Evolutionary conservation across 2,797 vertebrate species (phyloP), one percentile per base, ranked within the genome.

Genomic region (Manis javanica): DNA sequence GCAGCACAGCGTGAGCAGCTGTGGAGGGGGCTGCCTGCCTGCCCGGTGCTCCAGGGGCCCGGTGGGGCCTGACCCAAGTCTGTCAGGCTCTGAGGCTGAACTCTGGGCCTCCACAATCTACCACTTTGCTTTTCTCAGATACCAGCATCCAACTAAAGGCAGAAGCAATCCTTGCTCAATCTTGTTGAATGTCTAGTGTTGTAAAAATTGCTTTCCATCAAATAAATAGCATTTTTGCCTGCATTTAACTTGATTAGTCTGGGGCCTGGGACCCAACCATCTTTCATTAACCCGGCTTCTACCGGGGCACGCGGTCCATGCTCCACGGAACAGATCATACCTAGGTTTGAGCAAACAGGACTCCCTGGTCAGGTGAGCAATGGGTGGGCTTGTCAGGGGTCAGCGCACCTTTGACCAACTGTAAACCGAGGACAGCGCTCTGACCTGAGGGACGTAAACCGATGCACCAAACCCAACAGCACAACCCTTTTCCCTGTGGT

Each of bases 171-270:
- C 59, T 71, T 66, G 19, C 7, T 64, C 64, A 53, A 61, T 11
- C 64, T 31, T 66, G 68, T 16, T 37, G 34, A 49, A n/a, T 83
- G 59, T 57, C 74, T 71, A 71, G 6, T 26, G 39, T 83, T 19
- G 55, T 72, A 78, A 59, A 59, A 51, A 57, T 15, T 53, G 86
- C 69, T 75, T 75, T 71, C 51, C 77, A 69, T 75, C 71, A 82
- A 81, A 92, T 82, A 92, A 92, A 90, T 9, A 74, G 81, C 82
- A 72, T 57, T 88, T n/a, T 75, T 61, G 66, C 88, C 53, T 61
- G 53, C 15, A 12, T 42, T 83, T 49, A 61, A 83, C n/a, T 77
- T 66, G 42, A 84, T 79, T 53, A 19, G 64, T 77, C 59, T 84
- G 64, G 87, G 87, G n/a, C 21, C 5, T 34, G 64, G 51, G 39